These are phyloP conservation scores for Romanogobio albipinnatus DNA, from an alignment of 2,113 vertebrate species.

Conservation along the genomic window DNA sequence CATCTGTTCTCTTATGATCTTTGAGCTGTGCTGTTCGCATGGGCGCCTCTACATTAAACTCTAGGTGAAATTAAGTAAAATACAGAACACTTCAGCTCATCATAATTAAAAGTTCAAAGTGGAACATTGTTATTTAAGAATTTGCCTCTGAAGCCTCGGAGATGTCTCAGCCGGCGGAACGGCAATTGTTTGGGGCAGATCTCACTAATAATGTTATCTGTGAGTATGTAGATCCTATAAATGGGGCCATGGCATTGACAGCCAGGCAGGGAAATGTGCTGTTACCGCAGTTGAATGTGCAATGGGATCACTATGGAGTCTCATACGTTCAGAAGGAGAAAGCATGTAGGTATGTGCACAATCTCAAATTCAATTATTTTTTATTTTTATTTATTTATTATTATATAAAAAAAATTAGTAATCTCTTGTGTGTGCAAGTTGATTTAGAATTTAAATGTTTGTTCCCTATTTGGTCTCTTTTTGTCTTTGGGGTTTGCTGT, in stretches of 20 bases:
- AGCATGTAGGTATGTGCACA: constrained; percentile 74
- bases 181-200: constrained; percentile 66
- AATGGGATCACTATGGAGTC: constrained; percentile 75
- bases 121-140: not conserved
- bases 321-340: constrained; percentile 74
- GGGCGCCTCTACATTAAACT: not conserved
- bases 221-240: constrained; percentile 70
- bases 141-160: constrained; percentile 27
- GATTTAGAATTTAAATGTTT: not conserved
- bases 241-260: constrained; percentile 62
- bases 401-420: not conserved
- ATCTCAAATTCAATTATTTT: constrained; percentile 47
- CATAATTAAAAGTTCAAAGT: constrained; percentile 14
- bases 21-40: not conserved
- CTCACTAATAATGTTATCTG: constrained; percentile 70
- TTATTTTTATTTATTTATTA: not conserved
- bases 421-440: not conserved
- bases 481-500: not conserved
- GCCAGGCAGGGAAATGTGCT: constrained; percentile 51
- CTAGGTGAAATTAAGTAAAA: not conserved
- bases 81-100: not conserved
- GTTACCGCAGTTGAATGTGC: constrained; percentile 57
- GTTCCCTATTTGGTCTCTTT: not conserved
- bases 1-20: constrained; percentile 20
- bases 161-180: constrained; percentile 57